A percentile compares a stretch with the other conserved stretches of the same genome.
Evolutionary conservation across 2,888 invertebrate genomes (phyloP).

Genomic region (Allygus modestus): DNA sequence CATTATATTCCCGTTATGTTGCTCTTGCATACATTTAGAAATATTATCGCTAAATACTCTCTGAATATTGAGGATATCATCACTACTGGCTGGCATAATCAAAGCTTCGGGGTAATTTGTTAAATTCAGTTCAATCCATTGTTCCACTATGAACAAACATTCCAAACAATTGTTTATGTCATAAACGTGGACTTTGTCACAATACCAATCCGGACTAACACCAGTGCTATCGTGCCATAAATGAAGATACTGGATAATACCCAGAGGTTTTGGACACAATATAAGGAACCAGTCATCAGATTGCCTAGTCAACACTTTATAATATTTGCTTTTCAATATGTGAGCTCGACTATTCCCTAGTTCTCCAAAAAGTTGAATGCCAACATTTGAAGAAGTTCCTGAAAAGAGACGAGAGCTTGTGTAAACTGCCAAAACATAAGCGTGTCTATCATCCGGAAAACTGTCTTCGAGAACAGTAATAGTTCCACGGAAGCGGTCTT

Average conservation of each 20-base stretch:
- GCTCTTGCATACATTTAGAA: not conserved
- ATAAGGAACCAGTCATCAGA: slow-evolving; percentile 64
- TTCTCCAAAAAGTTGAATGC: slow-evolving; percentile 68
- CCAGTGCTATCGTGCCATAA: slow-evolving; percentile 63
- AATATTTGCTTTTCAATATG: slow-evolving; percentile 61
- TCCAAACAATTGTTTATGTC: slow-evolving; percentile 7
- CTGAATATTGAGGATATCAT: not conserved
- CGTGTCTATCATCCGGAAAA: too few relatives aligned
- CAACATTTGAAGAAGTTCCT: slow-evolving; percentile 70
- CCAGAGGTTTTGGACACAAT: slow-evolving; percentile 51
- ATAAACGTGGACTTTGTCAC: slow-evolving; percentile 17
- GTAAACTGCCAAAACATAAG: too few relatives aligned
- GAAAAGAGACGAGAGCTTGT: too few relatives aligned
- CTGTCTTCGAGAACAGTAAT: too few relatives aligned
- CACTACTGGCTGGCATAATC: not conserved
- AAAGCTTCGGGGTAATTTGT: slow-evolving; percentile 9
- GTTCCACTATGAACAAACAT: not conserved
- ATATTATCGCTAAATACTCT: slow-evolving; percentile 9
- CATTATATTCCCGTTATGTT: not conserved
- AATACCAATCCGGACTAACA: slow-evolving; percentile 60
- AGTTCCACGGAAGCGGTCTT: too few relatives aligned
- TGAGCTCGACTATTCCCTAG: slow-evolving; percentile 57
- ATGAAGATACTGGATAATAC: slow-evolving; percentile 55
- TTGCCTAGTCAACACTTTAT: slow-evolving; percentile 40
- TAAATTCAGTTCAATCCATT: not conserved